phyloP scores from a whole-genome alignment of 1,140 invertebrate genomes.

The Musca domestica region DNA sequence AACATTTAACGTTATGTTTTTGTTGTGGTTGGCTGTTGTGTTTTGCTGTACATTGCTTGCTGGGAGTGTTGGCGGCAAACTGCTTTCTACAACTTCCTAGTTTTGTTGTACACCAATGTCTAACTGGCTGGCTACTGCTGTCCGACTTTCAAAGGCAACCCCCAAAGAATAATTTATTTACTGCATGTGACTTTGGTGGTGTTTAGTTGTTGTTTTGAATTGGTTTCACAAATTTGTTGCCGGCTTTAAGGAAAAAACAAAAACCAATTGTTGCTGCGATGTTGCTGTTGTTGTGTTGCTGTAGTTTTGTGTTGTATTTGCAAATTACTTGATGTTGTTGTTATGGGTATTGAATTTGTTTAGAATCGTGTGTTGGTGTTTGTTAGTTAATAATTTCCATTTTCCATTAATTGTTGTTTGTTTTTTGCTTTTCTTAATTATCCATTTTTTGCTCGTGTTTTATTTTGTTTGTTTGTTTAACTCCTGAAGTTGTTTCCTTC shows the following conservation, averaged over 20 bases:
- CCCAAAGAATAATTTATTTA: no score
- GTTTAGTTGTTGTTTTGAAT: neutral
- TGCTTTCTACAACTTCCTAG: neutral
- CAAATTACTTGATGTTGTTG: neutral
- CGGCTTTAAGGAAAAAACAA: neutral
- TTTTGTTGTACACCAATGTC: no score
- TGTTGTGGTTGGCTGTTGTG: neutral
- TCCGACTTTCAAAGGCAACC: neutral
- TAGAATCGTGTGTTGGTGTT: neutral
- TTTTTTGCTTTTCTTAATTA: neutral
- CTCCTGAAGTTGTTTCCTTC: neutral
- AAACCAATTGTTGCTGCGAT: neutral
- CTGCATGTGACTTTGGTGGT: no score
- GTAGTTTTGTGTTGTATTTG: neutral
- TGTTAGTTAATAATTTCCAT: neutral
- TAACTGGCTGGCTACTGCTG: no score
- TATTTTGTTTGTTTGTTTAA: neutral
- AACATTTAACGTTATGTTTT: slow-evolving; percentile 17
- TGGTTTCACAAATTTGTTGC: no score
- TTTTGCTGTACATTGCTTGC: slow-evolving; percentile 13
- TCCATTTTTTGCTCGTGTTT: slow-evolving; percentile 16
- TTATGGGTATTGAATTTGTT: slow-evolving; percentile 1
- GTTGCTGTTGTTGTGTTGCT: neutral
- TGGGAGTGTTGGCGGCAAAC: no score
- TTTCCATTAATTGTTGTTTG: neutral